Conservation (phyloP, 2,888 invertebrate genomes). For the Drosophila colorata region DNA sequence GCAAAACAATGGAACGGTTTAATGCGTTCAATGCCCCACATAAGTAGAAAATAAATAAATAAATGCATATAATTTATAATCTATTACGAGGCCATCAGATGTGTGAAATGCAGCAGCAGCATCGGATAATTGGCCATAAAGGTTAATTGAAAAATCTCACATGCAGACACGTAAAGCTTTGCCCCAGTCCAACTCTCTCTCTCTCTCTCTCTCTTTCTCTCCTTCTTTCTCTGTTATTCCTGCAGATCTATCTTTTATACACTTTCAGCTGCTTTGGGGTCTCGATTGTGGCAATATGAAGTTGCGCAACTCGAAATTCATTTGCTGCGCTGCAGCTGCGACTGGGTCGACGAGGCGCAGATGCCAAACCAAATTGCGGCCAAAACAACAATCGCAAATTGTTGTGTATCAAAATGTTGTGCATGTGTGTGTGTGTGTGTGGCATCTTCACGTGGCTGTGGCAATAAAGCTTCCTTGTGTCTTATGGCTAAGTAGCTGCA, state of each 20-base stretch:
- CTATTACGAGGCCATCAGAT: slow-evolving; percentile 29
- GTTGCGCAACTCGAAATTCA: slow-evolving; percentile 63
- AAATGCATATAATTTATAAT: slow-evolving; percentile 20
- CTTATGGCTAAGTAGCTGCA: slow-evolving; percentile 44
- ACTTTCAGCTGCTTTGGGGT: slow-evolving; percentile 13
- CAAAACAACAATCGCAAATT: slow-evolving; percentile 78
- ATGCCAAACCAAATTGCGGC: slow-evolving; percentile 51
- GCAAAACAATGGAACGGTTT: slow-evolving; percentile 31
- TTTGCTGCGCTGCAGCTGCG: slow-evolving; percentile 21
- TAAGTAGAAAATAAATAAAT: slow-evolving; percentile 27
- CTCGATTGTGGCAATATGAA: slow-evolving; percentile 54
- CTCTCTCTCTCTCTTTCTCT: neutral
- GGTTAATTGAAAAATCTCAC: slow-evolving; percentile 73
- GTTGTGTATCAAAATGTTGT: slow-evolving; percentile 64
- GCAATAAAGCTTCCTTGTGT: slow-evolving; percentile 49
- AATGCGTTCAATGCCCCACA: slow-evolving; percentile 33
- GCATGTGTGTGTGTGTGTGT: slow-evolving; percentile 20
- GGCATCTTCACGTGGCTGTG: slow-evolving; percentile 44
- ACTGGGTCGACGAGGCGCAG: slow-evolving; percentile 15
- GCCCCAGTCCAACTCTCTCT: neutral
- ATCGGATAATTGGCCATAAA: slow-evolving; percentile 57
- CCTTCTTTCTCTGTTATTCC: neutral
- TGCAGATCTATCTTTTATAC: slow-evolving; percentile 8
- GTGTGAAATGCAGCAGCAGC: slow-evolving; percentile 25
- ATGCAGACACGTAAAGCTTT: slow-evolving; percentile 31